Percentiles rank a stretch among this genome's conserved stretches.
phyloP scores from a whole-genome alignment of 1,140 invertebrate species.

The Diorhabda carinulata region DNA sequence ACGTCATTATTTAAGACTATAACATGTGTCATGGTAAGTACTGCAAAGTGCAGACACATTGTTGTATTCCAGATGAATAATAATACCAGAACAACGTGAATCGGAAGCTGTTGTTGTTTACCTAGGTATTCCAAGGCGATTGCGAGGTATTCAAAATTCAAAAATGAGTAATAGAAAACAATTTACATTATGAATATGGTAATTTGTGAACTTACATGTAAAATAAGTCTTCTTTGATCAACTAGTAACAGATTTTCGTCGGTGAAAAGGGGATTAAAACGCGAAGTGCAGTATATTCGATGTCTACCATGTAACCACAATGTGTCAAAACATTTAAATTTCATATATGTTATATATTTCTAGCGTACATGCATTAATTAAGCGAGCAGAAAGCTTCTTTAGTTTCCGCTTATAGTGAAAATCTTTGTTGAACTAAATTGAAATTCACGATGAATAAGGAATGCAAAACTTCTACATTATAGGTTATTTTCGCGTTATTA shows the following conservation, averaged over 20 bases:
- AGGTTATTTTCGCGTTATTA: background rate
- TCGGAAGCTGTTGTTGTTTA: too few species aligned
- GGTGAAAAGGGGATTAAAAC: background rate
- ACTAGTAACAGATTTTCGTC: background rate
- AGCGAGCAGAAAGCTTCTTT: conserved; percentile 4
- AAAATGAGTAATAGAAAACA: too few species aligned
- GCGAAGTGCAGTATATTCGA: background rate
- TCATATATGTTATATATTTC: background rate
- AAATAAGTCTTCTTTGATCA: background rate
- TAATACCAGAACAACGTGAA: too few species aligned
- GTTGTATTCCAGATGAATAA: too few species aligned
- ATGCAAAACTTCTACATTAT: background rate
- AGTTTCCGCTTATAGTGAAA: background rate
- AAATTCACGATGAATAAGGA: background rate
- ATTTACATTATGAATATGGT: too few species aligned
- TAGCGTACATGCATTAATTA: background rate
- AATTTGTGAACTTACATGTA: too few species aligned
- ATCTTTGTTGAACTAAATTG: background rate
- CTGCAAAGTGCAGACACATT: too few species aligned
- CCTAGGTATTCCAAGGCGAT: too few species aligned
- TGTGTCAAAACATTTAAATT: conserved; percentile 10
- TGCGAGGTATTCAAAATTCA: too few species aligned
- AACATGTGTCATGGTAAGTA: too few species aligned
- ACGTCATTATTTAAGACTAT: too few species aligned
- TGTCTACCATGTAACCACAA: background rate